Conservation (phyloP, 2,888 invertebrate genomes). For the Matsumyia berberina region DNA sequence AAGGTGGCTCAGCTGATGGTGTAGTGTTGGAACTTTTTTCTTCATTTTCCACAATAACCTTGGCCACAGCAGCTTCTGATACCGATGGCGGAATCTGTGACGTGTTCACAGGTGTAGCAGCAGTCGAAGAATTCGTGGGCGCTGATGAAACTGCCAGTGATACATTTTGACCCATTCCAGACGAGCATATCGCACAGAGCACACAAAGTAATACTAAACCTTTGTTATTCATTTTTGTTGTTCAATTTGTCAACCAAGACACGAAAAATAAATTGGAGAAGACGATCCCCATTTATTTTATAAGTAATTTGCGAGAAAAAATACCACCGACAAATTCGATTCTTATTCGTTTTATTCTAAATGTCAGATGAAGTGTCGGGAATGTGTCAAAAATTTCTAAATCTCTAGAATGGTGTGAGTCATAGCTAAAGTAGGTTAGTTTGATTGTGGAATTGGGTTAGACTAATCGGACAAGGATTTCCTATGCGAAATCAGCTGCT, state of each 20-base stretch:
- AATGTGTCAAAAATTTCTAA: constrained; percentile 2
- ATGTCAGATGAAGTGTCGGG: constrained; percentile 21
- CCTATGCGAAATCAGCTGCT: no score
- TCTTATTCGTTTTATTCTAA: constrained; percentile 1
- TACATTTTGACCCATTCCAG: constrained; percentile 40
- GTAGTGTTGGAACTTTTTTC: constrained; percentile 81
- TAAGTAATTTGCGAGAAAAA: constrained; percentile 2
- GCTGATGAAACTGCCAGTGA: constrained; percentile 36
- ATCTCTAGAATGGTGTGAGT: not conserved
- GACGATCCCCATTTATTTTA: constrained; percentile 58
- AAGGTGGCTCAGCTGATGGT: constrained; percentile 89
- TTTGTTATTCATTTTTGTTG: constrained; percentile 45
- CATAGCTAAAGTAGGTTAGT: not conserved
- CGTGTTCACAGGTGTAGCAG: constrained; percentile 43
- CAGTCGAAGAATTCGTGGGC: constrained; percentile 38
- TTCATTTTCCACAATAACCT: constrained; percentile 11
- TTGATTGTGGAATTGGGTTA: no score
- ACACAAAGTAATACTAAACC: constrained; percentile 13
- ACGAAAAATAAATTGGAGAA: constrained; percentile 4
- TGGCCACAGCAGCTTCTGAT: constrained; percentile 6
- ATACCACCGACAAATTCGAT: not conserved
- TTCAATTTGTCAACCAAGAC: constrained; percentile 51
- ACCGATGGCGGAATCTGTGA: constrained; percentile 23
- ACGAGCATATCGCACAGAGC: constrained; percentile 8
- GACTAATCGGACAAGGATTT: no score